phyloP scores from a whole-genome alignment of 2,888 invertebrate species.

The Teleogryllus oceanicus region DNA sequence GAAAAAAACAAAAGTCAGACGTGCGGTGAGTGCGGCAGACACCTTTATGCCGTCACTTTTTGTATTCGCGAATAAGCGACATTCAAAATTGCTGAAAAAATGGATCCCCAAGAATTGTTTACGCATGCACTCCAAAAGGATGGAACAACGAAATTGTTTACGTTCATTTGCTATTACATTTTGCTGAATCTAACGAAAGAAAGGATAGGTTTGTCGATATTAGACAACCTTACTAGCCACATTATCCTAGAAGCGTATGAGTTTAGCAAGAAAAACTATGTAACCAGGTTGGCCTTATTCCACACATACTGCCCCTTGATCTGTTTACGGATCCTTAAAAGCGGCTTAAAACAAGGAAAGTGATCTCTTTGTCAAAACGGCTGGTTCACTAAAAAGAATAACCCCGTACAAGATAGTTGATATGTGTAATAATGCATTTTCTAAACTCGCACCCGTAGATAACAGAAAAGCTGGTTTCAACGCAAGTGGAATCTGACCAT shows the following conservation, averaged over 20 bases:
- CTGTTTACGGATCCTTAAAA: neutral
- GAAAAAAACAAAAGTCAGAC: too few relatives aligned
- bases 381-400: neutral
- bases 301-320: neutral
- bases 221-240: neutral
- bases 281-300: neutral
- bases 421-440: neutral
- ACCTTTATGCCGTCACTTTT: too few relatives aligned
- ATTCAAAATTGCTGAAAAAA: too few relatives aligned
- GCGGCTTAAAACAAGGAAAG: too few relatives aligned
- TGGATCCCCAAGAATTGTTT: too few relatives aligned
- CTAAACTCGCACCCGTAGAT: neutral
- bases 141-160: too few relatives aligned
- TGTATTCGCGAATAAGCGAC: too few relatives aligned
- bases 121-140: too few relatives aligned
- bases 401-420: neutral
- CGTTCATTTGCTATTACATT: neutral
- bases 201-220: neutral
- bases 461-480: neutral
- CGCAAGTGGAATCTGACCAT: neutral
- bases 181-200: neutral
- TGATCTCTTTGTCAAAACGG: too few relatives aligned
- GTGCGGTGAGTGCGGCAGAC: too few relatives aligned
- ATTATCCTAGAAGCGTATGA: neutral
- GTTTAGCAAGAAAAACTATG: neutral